phyloP scores from a whole-genome alignment of 2,113 vertebrate genomes.

The Australoheros scitulus region DNA sequence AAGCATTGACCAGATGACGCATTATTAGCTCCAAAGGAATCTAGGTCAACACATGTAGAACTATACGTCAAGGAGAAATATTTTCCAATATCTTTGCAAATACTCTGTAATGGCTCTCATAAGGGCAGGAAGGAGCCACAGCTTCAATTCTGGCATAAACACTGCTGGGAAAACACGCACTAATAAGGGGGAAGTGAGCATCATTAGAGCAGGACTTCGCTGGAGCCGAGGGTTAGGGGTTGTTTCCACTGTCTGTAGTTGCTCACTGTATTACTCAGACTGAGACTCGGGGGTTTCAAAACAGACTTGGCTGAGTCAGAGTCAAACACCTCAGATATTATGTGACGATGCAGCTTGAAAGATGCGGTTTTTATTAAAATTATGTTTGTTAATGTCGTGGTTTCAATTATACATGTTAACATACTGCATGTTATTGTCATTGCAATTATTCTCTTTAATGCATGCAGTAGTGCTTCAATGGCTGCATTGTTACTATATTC shows the following conservation, averaged over 20 bases:
- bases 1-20: slow-evolving; percentile 14
- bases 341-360: neutral
- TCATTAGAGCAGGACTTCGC: slow-evolving; percentile 55
- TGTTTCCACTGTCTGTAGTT: slow-evolving; percentile 23
- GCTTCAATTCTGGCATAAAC: slow-evolving; percentile 24
- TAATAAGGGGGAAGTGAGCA: slow-evolving; percentile 46
- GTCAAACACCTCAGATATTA: neutral
- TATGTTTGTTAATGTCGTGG: neutral
- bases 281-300: neutral
- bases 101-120: slow-evolving; percentile 1
- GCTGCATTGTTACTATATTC: neutral
- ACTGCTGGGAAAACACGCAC: slow-evolving; percentile 35
- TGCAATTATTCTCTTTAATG: neutral
- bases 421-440: neutral
- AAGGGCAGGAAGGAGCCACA: slow-evolving; percentile 7
- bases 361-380: neutral
- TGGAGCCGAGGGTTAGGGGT: slow-evolving; percentile 17
- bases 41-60: neutral
- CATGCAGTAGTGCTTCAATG: neutral
- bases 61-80: neutral
- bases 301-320: neutral
- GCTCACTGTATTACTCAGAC: slow-evolving; percentile 28
- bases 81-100: slow-evolving; percentile 1
- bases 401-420: neutral
- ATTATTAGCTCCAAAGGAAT: neutral